phyloP scores from a whole-genome alignment of 2,113 vertebrate species.

The Phalacrocorax brasilianus region DNA sequence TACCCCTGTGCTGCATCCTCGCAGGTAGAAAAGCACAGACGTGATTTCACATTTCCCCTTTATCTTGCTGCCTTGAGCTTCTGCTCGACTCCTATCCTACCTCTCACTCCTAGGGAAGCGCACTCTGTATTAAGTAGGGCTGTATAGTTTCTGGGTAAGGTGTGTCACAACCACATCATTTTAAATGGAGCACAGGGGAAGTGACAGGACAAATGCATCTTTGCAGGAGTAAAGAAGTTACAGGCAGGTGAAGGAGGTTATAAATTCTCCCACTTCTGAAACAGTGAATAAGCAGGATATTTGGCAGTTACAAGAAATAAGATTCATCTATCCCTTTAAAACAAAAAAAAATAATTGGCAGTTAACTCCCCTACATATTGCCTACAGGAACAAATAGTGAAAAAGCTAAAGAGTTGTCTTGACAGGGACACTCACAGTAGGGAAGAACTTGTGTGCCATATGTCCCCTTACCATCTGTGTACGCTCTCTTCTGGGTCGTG shows the following conservation, averaged over 20 bases:
- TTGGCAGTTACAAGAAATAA: neutral
- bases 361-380: slow-evolving; percentile 16
- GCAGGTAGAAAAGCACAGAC: neutral
- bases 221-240: neutral
- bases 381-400: slow-evolving; percentile 24
- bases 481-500: slow-evolving; percentile 32
- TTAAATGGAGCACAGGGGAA: neutral
- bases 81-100: neutral
- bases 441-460: slow-evolving; percentile 15
- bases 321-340: neutral
- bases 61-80: neutral
- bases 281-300: neutral
- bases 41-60: neutral
- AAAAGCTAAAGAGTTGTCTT: slow-evolving; percentile 38
- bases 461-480: slow-evolving; percentile 40
- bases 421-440: slow-evolving; percentile 8
- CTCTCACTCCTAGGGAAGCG: neutral
- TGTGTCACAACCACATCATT: neutral
- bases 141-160: neutral
- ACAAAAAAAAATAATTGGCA: neutral
- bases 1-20: neutral
- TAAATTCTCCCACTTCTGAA: neutral
- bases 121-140: neutral
- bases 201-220: neutral
- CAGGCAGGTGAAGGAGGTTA: neutral